Conservation (phyloP, 2,888 invertebrate species). For the Nemurella pictetii region DNA sequence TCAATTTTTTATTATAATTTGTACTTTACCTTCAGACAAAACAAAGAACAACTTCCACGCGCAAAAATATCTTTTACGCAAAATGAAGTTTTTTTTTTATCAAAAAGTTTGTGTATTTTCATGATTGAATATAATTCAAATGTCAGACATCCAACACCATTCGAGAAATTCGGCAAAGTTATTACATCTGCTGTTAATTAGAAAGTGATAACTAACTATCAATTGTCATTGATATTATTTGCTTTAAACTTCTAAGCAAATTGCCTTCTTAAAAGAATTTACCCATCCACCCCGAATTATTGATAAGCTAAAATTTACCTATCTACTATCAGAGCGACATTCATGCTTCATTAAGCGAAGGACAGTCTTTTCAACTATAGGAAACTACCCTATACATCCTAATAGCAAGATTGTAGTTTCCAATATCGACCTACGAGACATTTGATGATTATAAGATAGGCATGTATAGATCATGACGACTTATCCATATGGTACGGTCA, state of each 20-base stretch:
- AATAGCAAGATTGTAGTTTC: background rate
- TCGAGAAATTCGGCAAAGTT: background rate
- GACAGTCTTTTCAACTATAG: background rate
- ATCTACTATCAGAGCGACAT: background rate
- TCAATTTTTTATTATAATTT: background rate
- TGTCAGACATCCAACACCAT: background rate
- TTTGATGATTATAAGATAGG: background rate
- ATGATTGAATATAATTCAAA: background rate
- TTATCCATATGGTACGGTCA: background rate
- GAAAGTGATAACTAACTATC: background rate
- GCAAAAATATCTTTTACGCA: no score
- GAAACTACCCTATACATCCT: background rate
- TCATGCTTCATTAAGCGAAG: background rate
- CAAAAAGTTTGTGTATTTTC: background rate
- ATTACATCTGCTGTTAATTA: background rate
- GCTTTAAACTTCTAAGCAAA: background rate
- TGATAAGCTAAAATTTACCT: background rate
- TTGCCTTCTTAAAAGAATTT: background rate
- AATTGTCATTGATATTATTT: background rate
- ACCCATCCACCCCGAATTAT: background rate
- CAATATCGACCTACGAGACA: background rate
- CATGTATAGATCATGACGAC: background rate
- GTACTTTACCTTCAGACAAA: background rate
- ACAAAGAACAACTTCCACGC: background rate
- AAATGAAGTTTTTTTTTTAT: background rate